Conservation (phyloP, 2,797 vertebrate genomes). For the Loris lydekkerianus region DNA sequence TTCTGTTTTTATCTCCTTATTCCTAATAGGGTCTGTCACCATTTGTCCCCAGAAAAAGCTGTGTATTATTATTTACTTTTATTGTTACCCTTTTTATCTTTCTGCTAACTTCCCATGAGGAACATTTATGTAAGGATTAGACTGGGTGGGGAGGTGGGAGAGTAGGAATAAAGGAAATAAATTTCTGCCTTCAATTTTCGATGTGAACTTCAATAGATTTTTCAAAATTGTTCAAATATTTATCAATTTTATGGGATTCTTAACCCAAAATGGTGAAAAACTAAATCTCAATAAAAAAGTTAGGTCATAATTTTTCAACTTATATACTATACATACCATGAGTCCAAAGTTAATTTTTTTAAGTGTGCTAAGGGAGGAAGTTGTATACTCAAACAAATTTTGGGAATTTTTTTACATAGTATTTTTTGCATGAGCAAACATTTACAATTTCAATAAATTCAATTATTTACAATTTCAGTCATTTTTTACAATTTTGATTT, state of each 20-base stretch:
- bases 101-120: constrained; percentile 31
- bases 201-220: neutral
- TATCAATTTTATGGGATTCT: constrained; percentile 50
- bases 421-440: neutral
- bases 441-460: constrained; percentile 5
- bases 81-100: constrained; percentile 52
- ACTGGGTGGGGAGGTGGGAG: neutral
- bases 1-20: constrained; percentile 64
- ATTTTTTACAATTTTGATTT: constrained; percentile 18
- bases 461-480: neutral
- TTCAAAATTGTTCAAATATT: constrained; percentile 1
- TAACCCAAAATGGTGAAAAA: constrained; percentile 29
- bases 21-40: constrained; percentile 51
- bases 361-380: neutral
- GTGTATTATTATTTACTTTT: constrained; percentile 59
- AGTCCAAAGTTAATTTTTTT: neutral
- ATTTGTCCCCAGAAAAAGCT: neutral
- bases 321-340: neutral
- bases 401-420: neutral
- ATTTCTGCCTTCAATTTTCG: constrained; percentile 48
- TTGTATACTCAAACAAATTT: neutral
- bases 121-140: constrained; percentile 35
- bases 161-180: constrained; percentile 56
- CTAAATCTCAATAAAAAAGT: constrained; percentile 20
- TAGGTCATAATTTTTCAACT: neutral